Evolutionary conservation across 2,888 invertebrate genomes (phyloP).

Genomic region (Andrena camellia): DNA sequence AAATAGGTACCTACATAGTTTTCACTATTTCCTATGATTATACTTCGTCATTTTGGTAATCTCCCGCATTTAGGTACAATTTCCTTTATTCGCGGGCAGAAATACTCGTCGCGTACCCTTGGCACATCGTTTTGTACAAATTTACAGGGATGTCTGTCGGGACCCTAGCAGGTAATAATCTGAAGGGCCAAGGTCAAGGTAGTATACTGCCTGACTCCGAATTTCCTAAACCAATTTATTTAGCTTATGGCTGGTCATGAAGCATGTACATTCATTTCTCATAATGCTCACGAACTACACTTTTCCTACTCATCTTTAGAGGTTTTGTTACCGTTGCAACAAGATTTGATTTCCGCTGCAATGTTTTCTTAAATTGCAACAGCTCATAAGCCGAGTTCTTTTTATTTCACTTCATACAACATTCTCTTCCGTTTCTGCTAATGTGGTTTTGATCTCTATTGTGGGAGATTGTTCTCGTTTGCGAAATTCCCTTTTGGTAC

Average conservation of each 20-base stretch:
- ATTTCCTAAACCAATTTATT: conserved; percentile 6
- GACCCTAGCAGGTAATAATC: conserved; percentile 3
- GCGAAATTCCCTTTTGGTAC: no score
- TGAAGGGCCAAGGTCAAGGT: not conserved
- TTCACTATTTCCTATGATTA: not conserved
- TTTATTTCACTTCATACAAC: no score
- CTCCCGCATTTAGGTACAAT: not conserved
- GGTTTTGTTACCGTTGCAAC: not conserved
- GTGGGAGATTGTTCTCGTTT: no score
- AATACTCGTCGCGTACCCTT: not conserved
- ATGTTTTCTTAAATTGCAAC: not conserved
- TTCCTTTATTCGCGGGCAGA: not conserved
- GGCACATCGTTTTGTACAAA: not conserved
- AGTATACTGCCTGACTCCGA: not conserved
- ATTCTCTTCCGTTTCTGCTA: no score
- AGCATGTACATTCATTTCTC: not conserved
- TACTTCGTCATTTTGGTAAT: not conserved
- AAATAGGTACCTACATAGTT: not conserved
- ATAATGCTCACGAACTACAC: not conserved
- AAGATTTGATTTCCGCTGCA: not conserved
- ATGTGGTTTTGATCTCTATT: no score
- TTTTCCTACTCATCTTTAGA: not conserved
- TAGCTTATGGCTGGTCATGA: not conserved
- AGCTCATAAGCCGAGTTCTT: no score
- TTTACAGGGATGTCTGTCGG: not conserved